A percentile compares a stretch with the other conserved stretches of the same genome.
Evolutionary conservation across 2,797 vertebrate species (phyloP).

Genomic region (Helostoma temminkii): DNA sequence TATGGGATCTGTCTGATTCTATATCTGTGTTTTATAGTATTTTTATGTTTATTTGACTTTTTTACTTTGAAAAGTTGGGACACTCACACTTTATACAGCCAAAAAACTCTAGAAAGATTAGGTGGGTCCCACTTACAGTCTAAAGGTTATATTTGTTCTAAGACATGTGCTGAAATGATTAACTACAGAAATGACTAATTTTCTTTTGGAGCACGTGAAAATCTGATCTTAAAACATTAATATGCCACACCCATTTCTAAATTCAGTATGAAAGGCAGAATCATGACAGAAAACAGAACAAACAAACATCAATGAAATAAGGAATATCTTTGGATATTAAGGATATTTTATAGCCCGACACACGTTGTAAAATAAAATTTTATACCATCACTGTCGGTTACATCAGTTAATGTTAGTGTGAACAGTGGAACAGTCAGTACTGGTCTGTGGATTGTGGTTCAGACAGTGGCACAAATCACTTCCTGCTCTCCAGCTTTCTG

Average conservation of each 20-base stretch:
- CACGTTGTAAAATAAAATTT: background rate
- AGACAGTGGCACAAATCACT: constrained; percentile 14
- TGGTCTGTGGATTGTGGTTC: constrained; percentile 16
- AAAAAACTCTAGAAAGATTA: constrained; percentile 5
- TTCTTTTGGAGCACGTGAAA: constrained; percentile 26
- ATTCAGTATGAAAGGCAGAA: background rate
- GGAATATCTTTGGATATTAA: background rate
- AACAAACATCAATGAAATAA: background rate
- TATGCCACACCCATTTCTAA: background rate
- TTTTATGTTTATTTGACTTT: background rate
- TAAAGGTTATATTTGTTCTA: constrained; percentile 67
- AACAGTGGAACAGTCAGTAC: constrained; percentile 6
- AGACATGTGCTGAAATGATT: constrained; percentile 32
- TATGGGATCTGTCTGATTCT: background rate
- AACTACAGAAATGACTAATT: constrained; percentile 24
- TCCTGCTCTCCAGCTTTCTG: constrained; percentile 9
- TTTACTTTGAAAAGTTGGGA: background rate
- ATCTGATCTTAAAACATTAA: constrained; percentile 18
- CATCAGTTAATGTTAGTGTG: background rate
- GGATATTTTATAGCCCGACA: too few species aligned
- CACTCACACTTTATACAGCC: constrained; percentile 18
- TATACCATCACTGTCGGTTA: background rate
- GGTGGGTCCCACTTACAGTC: constrained; percentile 3
- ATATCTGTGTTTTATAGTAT: constrained; percentile 1
- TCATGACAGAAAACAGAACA: constrained; percentile 12